Evolutionary conservation across 1,140 invertebrate species (phyloP), one percentile per base, ranked within the genome.

Genomic region (Aphis gossypii): DNA sequence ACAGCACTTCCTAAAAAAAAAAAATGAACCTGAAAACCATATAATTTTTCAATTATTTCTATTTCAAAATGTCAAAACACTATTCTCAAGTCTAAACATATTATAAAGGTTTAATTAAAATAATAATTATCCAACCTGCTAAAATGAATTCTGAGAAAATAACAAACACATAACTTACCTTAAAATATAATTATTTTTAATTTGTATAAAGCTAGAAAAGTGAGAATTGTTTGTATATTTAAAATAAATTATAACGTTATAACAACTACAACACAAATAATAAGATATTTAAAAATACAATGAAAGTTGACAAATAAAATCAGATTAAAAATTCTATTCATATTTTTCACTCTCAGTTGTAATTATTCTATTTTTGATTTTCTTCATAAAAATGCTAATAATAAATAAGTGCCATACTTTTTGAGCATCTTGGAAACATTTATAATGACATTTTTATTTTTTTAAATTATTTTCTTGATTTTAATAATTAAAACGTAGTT

Each of bases 151-250:
- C 44, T 4, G 21, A n/a, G 11, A 86, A 86, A 86, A 25, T 46
- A 86, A 86, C 7, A 51, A 51, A 86, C 25, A 86, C 4, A 2
- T 86, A 86, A 51, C n/a, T n/a, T 87, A 35, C 44, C 5, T 51
- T 48, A 20, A 48, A 87, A n/a, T 51, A 35, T n/a, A 46, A 86
- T 87, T 48, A 87, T 48, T 87, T 87, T 48, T 46, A 84, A 84
- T 41, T 38, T 41, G 83, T 23, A 86, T 46, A 25, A 86, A 44
- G 30, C 41, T 46, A 23, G 11, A 86, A 86, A 48, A 48, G 8
- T 30, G 44, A 48, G 23, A 48, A 87, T 87, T 48, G 14, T 48
- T 87, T 48, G 46, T 87, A 87, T 87, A 14, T 5, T 87, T 51
- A n/a, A 48, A 86, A 11, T 86, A 46, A 86, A 86, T 86, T 46